These are phyloP conservation scores for Oopsacas minuta DNA, from an alignment of 37 sponge, comb jelly and placozoan species.

Conservation along the genomic window DNA sequence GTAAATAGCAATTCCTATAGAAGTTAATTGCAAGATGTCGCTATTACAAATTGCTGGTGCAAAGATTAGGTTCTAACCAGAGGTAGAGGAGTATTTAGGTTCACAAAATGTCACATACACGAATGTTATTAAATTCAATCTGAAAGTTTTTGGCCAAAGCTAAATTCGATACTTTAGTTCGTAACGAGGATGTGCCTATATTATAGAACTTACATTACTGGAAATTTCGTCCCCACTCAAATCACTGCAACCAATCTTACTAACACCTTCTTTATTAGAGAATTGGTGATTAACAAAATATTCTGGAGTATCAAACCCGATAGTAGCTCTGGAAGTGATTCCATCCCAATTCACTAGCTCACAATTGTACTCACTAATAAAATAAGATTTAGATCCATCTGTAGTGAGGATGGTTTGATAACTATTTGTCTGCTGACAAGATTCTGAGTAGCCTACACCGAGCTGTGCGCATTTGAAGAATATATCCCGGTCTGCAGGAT, in stretches of 20 bases:
- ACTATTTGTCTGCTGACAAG: background rate
- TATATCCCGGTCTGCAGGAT: background rate
- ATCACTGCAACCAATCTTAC: background rate
- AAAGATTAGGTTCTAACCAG: too few relatives aligned
- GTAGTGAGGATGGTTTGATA: background rate
- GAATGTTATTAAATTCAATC: too few relatives aligned
- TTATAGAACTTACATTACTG: background rate
- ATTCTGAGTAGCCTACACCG: background rate
- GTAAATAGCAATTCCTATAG: background rate
- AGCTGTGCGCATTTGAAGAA: background rate
- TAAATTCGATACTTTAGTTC: too few relatives aligned
- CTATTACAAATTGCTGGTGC: too few relatives aligned
- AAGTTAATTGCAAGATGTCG: too few relatives aligned
- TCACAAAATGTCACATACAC: too few relatives aligned
- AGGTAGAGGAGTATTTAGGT: too few relatives aligned
- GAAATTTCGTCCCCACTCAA: background rate
- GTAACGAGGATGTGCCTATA: too few relatives aligned
- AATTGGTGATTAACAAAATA: background rate
- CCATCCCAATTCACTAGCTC: background rate
- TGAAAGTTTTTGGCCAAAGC: too few relatives aligned
- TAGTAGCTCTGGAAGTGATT: background rate
- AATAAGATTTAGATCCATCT: background rate
- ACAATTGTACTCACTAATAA: background rate
- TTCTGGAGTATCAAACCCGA: background rate
- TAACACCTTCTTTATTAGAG: background rate